A percentile compares a stretch with the other conserved stretches of the same genome.
These are phyloP conservation scores for Pampusana beccarii DNA, from an alignment of 2,113 vertebrate genomes.

Conservation along the genomic window DNA sequence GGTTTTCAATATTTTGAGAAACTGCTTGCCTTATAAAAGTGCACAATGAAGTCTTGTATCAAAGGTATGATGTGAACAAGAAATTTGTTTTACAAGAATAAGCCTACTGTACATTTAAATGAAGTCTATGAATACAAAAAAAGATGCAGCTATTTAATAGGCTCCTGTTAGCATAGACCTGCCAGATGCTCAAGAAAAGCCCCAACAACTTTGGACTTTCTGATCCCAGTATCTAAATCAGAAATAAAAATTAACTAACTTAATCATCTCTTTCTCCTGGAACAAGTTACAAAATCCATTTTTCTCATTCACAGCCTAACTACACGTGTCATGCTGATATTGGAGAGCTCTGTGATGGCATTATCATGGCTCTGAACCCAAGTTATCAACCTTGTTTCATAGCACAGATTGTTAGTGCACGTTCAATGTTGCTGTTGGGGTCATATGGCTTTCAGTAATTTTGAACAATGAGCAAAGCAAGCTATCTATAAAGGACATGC, in stretches of 20 bases:
- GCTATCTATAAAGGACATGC: not conserved
- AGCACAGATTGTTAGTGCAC: not conserved
- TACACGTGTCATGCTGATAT: too few species aligned
- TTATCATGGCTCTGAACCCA: too few species aligned
- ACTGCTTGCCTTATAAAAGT: not conserved
- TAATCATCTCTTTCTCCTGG: not conserved
- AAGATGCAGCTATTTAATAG: not conserved
- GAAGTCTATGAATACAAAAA: not conserved
- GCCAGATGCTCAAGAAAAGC: not conserved
- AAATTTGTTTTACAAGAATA: not conserved
- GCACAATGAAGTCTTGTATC: too few species aligned
- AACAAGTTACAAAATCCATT: not conserved
- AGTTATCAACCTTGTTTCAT: not conserved
- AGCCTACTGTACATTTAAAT: not conserved
- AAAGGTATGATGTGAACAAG: not conserved
- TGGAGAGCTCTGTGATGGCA: not conserved
- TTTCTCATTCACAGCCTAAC: not conserved
- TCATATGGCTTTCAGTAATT: not conserved
- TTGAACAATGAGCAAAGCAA: not conserved
- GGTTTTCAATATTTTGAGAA: not conserved
- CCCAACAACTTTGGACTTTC: not conserved
- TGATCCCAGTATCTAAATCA: not conserved
- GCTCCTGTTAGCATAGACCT: not conserved
- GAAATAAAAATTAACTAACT: not conserved
- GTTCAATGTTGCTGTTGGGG: accelerated